Evolutionary conservation across 2,113 vertebrate genomes (phyloP), one percentile per base, ranked within the genome.

Genomic region (Tetraodon nigroviridis): DNA sequence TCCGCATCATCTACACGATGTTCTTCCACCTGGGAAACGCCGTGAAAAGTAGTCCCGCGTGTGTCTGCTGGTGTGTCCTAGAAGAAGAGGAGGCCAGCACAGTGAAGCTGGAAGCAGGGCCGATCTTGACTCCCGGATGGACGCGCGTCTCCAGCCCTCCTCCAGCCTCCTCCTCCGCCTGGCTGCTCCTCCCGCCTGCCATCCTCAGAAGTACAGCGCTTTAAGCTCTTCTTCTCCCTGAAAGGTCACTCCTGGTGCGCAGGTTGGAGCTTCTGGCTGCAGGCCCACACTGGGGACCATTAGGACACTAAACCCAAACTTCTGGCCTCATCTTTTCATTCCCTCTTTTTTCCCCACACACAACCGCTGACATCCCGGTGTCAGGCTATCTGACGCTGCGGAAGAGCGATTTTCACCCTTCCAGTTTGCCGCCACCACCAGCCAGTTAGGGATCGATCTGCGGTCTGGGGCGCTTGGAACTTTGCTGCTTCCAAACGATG

Each of bases 151-250:
- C 58, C 77, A 67, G 46, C 22, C 53, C 48, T 55, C 55, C 27
- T 67, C 27, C 54, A 56, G 7, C 22, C 61, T 16, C 42, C 0
- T 29, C 64, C 62, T 61, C 41, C 41, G 1, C 11, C 46, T 12
- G 13, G 42, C 45, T 55, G 56, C 71, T 4, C 52, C 46, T 55
- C 51, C 58, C n/a, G 16, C 32, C 44, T 19, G 37, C 37, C 4
- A 48, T 8, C 48, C 56, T 53, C 57, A 56, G 8, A 85, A 79
- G 69, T 73, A 83, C 16, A 61, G 19, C 1, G 21, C 6, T 46
- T 67, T 22, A 7, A 46, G 7, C 7, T 66, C 41, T 54, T 16
- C 37, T 17, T 7, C 7, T 44, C 29, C 55, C 22, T 56, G 2
- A n/a, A 22, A 11, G 5, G 12, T 61, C 51, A 61, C 66, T 5